A percentile compares a stretch with the other conserved stretches of the same genome.
Evolutionary conservation across 1,140 invertebrate genomes (phyloP).

Genomic region (Cephus cinctus): DNA sequence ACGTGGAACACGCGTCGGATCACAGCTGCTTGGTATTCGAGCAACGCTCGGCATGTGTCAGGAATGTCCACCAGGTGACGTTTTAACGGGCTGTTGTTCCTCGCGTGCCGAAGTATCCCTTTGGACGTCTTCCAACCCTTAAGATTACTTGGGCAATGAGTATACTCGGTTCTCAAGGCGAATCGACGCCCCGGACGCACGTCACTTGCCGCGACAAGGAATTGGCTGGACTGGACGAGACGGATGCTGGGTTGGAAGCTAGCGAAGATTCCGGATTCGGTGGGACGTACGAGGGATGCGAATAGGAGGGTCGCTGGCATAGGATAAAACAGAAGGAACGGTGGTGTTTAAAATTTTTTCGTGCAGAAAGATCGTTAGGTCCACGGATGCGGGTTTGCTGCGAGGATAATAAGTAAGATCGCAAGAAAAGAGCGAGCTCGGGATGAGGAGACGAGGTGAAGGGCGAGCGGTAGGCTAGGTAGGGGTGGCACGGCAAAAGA

Average conservation of each 20-base stretch:
- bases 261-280: constrained; percentile 26
- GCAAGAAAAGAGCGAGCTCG: constrained; percentile 7
- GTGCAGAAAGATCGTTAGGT: too few species aligned
- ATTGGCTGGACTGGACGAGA: too few species aligned
- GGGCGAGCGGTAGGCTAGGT: constrained; percentile 1
- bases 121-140: not conserved
- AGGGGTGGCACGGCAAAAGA: constrained; percentile 1
- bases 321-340: too few species aligned
- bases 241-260: constrained; percentile 15
- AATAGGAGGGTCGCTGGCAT: too few species aligned
- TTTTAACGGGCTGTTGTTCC: constrained; percentile 10
- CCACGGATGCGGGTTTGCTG: too few species aligned
- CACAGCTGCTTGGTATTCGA: constrained; percentile 11
- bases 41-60: constrained; percentile 19
- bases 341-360: too few species aligned
- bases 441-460: constrained; percentile 10
- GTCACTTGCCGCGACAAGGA: constrained; percentile 17
- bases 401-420: not conserved
- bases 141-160: too few species aligned
- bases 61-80: constrained; percentile 24
- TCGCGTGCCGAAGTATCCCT: not conserved
- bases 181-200: constrained; percentile 9
- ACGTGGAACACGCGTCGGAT: constrained; percentile 11
- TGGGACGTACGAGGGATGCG: too few species aligned
- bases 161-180: not conserved